These are phyloP conservation scores for Acleris literana DNA, from an alignment of 2,888 invertebrate genomes.

Conservation along the genomic window DNA sequence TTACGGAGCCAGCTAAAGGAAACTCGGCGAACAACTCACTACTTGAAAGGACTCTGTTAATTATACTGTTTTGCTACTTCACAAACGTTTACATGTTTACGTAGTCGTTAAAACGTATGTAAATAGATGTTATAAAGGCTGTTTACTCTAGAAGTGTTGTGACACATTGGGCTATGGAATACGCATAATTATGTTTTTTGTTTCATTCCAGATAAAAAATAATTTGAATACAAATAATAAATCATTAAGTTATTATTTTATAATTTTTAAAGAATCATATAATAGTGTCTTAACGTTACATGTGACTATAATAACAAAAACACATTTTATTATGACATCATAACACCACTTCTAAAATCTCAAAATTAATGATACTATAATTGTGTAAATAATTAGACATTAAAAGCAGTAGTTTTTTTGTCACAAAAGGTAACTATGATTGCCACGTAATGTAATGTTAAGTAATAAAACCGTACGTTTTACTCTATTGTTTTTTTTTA, in stretches of 20 bases:
- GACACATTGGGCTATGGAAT: neutral
- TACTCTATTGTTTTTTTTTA: too few species aligned
- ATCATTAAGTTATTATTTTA: too few species aligned
- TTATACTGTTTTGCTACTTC: slow-evolving; percentile 56
- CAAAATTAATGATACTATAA: too few species aligned
- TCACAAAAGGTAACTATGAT: too few species aligned
- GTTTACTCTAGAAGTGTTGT: slow-evolving; percentile 27
- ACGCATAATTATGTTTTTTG: too few species aligned
- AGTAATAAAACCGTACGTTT: slow-evolving; percentile 16
- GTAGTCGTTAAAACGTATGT: slow-evolving; percentile 54
- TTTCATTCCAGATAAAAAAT: too few species aligned
- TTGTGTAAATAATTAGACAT: too few species aligned
- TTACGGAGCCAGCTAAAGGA: slow-evolving; percentile 74
- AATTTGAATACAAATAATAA: too few species aligned
- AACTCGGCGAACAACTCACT: slow-evolving; percentile 50
- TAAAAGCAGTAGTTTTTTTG: too few species aligned
- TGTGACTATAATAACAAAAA: too few species aligned
- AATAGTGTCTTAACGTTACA: too few species aligned
- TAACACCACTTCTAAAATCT: neutral
- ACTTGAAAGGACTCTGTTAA: slow-evolving; percentile 54
- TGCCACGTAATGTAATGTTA: slow-evolving; percentile 27
- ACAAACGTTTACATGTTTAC: slow-evolving; percentile 59
- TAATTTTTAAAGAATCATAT: too few species aligned
- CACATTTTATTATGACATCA: neutral
- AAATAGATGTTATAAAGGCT: slow-evolving; percentile 47